Conservation (phyloP, 2,113 vertebrate species). For the Hippolais icterina region DNA sequence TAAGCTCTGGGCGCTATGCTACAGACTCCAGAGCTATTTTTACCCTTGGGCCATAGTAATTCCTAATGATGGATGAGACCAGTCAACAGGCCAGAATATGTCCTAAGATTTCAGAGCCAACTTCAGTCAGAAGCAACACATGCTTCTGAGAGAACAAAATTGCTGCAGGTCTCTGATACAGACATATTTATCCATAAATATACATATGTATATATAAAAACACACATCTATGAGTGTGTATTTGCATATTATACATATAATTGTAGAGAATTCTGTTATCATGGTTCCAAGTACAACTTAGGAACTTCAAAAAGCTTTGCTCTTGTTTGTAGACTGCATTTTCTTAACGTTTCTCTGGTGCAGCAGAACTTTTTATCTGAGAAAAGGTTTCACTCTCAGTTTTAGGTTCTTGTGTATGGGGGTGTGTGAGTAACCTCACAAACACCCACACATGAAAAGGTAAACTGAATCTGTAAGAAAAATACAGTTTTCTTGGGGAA, state of each 20-base stretch:
- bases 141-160: neutral
- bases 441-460: neutral
- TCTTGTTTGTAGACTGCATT: neutral
- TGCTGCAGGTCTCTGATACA: neutral
- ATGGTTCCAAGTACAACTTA: neutral
- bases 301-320: neutral
- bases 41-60: neutral
- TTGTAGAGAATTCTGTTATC: neutral
- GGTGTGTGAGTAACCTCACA: neutral
- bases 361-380: neutral
- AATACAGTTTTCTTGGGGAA: neutral
- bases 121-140: neutral
- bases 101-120: neutral
- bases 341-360: neutral
- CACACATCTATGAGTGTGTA: rapidly evolving
- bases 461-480: neutral
- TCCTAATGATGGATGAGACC: neutral
- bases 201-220: neutral
- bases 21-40: neutral
- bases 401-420: rapidly evolving
- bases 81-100: constrained; percentile 13
- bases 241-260: neutral
- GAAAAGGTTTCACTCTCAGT: neutral
- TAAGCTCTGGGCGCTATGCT: constrained; percentile 28
- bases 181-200: neutral